Conservation (phyloP, 2,113 vertebrate genomes). For the Ptilorrhoa leucosticta region DNA sequence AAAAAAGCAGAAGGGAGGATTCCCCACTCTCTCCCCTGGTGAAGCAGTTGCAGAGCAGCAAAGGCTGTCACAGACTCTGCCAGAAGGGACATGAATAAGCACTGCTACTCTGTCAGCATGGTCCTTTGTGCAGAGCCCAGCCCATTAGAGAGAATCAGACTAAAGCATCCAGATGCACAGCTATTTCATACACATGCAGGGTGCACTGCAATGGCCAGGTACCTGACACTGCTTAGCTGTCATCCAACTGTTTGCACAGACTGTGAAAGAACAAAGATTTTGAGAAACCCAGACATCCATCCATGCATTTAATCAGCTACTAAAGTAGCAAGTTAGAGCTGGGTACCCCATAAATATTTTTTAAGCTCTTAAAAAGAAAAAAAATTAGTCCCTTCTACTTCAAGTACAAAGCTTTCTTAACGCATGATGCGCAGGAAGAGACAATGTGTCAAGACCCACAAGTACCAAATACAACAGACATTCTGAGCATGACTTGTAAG, state of each 20-base stretch:
- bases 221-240: background rate
- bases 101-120: background rate
- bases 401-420: background rate
- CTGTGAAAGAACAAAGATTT: background rate
- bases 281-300: background rate
- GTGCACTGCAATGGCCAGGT: background rate
- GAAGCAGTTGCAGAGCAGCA: background rate
- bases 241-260: background rate
- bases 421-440: fast-evolving
- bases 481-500: background rate
- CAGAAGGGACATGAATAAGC: background rate
- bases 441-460: background rate
- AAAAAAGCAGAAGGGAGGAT: background rate
- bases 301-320: background rate
- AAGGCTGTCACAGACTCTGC: background rate
- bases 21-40: background rate
- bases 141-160: background rate
- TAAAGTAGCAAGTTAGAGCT: background rate
- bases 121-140: background rate
- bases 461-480: background rate
- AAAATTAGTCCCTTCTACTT: background rate
- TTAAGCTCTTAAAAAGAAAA: background rate
- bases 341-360: background rate
- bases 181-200: background rate
- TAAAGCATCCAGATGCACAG: fast-evolving